These are phyloP conservation scores for Balaeniceps rex DNA, from an alignment of 2,113 vertebrate genomes.

Conservation along the genomic window DNA sequence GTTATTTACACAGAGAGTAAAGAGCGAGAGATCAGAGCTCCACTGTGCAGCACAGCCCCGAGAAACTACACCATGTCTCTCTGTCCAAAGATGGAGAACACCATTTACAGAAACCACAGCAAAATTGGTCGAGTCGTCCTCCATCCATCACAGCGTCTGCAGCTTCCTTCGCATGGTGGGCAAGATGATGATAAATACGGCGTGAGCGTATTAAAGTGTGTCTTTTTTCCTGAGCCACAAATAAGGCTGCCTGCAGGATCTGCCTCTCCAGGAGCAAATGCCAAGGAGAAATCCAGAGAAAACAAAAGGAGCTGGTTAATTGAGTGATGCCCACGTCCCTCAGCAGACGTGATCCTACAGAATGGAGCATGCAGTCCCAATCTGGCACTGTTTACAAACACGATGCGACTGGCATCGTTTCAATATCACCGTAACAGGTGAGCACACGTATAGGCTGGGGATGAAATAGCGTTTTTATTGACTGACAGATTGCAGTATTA, in stretches of 20 bases:
- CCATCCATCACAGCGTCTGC: neutral
- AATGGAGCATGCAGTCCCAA: slow-evolving; percentile 8
- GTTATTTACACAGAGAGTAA: neutral
- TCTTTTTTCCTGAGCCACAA: neutral
- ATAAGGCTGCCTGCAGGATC: neutral
- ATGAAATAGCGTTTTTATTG: neutral
- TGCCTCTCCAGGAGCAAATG: neutral
- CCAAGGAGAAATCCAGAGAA: neutral
- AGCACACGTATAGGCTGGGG: neutral
- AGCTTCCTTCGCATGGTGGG: neutral
- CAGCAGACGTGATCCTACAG: neutral
- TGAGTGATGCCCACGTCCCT: neutral
- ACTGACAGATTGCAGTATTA: neutral
- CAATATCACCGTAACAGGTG: neutral
- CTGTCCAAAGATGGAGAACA: neutral
- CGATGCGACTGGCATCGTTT: neutral
- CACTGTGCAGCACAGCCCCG: neutral
- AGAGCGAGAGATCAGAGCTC: neutral
- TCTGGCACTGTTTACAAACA: slow-evolving; percentile 24
- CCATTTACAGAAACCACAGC: neutral
- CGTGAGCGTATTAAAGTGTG: neutral
- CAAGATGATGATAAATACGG: neutral
- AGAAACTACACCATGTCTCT: neutral
- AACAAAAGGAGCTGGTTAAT: neutral
- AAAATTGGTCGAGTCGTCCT: neutral